Evolutionary conservation across 2,888 invertebrate genomes (phyloP).

Genomic region (Polia nebulosa): DNA sequence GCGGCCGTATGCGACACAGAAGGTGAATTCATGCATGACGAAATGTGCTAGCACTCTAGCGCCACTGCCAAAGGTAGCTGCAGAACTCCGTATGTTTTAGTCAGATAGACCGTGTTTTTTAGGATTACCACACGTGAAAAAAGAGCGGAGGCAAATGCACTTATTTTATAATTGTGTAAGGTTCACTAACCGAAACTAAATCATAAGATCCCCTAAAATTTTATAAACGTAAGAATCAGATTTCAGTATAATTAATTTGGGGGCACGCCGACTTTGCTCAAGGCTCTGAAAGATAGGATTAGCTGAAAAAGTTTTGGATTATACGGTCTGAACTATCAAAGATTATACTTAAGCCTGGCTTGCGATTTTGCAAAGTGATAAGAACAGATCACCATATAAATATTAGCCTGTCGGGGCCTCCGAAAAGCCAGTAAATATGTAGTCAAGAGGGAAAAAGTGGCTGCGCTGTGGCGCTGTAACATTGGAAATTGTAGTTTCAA

Average conservation of each 20-base stretch:
- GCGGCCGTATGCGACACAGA: too few species aligned
- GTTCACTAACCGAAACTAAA: too few species aligned
- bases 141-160: too few species aligned
- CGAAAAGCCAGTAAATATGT: neutral
- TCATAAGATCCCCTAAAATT: neutral
- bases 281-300: slow-evolving; percentile 19
- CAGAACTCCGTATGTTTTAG: too few species aligned
- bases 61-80: too few species aligned
- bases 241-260: neutral
- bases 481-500: neutral
- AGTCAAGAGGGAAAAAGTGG: neutral
- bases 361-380: slow-evolving; percentile 3
- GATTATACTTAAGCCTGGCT: slow-evolving; percentile 30
- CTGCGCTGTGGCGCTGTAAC: too few species aligned
- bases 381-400: slow-evolving; percentile 6
- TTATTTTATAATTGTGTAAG: too few species aligned
- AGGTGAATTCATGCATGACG: too few species aligned
- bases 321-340: slow-evolving; percentile 17
- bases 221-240: slow-evolving; percentile 4
- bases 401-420: neutral
- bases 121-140: too few species aligned
- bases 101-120: too few species aligned
- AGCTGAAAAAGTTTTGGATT: slow-evolving; percentile 22
- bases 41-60: too few species aligned
- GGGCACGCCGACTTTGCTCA: neutral